Evolutionary conservation across 2,797 vertebrate genomes (phyloP).

Genomic region (Halcyon chelicuti): DNA sequence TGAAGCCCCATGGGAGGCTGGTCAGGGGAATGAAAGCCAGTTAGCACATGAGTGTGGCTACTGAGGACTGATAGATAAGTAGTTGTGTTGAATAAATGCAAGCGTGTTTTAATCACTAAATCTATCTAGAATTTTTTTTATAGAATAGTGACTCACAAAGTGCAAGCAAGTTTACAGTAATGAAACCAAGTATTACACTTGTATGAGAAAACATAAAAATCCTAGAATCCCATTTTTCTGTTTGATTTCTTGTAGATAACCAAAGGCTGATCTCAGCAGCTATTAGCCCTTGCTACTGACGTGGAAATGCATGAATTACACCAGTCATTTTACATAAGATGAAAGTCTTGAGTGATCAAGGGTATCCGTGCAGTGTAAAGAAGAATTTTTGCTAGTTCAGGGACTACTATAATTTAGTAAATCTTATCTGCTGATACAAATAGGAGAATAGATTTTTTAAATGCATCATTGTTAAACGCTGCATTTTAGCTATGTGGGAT

Average conservation of each 20-base stretch:
- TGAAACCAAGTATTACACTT: not conserved
- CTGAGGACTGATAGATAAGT: not conserved
- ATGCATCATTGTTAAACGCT: not conserved
- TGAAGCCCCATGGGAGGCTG: not conserved
- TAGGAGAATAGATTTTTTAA: not conserved
- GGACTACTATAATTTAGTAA: not conserved
- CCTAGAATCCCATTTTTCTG: not conserved
- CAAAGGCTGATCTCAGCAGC: not conserved
- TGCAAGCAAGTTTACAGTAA: not conserved
- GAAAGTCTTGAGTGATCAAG: not conserved
- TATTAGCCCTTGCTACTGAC: not conserved
- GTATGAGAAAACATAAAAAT: not conserved
- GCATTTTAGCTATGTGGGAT: not conserved
- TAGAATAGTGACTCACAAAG: not conserved
- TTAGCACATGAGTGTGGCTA: rapidly evolving
- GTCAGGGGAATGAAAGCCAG: not conserved
- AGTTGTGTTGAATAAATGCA: not conserved
- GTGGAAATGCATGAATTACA: not conserved
- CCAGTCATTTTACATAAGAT: not conserved
- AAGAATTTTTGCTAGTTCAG: not conserved
- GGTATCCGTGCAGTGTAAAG: not conserved
- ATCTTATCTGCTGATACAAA: not conserved
- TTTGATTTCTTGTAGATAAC: not conserved
- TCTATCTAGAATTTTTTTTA: not conserved
- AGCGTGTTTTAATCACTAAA: not conserved